Evolutionary conservation across 2,113 vertebrate species (phyloP).

Genomic region (Corapipo altera): DNA sequence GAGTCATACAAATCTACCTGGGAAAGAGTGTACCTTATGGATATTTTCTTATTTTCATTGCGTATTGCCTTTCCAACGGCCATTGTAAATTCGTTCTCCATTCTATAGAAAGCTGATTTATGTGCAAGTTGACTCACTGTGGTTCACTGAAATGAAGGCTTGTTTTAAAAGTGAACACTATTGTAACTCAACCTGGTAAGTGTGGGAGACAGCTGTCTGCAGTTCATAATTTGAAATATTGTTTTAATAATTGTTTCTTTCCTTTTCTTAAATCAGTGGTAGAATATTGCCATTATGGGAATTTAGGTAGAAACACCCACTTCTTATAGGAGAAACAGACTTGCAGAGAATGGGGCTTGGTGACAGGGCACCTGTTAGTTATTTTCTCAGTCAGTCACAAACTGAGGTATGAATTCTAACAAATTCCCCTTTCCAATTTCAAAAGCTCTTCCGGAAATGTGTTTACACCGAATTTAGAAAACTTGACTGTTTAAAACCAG

Average conservation of each 20-base stretch:
- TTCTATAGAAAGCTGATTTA: slow-evolving; percentile 25
- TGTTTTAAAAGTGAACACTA: slow-evolving; percentile 18
- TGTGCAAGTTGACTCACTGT: neutral
- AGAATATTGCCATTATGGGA: slow-evolving; percentile 3
- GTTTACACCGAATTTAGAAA: slow-evolving; percentile 49
- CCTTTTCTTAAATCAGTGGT: slow-evolving; percentile 37
- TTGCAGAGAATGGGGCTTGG: neutral
- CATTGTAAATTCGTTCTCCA: neutral
- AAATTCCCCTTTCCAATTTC: neutral
- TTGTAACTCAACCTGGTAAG: slow-evolving; percentile 10
- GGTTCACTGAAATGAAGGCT: neutral
- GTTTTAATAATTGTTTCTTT: slow-evolving; percentile 38
- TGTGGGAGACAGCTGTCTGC: slow-evolving; percentile 44
- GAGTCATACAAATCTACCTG: neutral
- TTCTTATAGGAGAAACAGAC: slow-evolving; percentile 15
- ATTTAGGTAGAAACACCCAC: slow-evolving; percentile 27
- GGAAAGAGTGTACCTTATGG: neutral
- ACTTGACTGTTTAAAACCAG: neutral
- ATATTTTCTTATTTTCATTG: neutral
- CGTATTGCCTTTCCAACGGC: neutral
- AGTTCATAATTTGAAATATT: slow-evolving; percentile 46
- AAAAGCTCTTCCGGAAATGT: slow-evolving; percentile 42
- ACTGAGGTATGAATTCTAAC: slow-evolving; percentile 1
- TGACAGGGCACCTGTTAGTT: slow-evolving; percentile 25
- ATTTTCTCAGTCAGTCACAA: slow-evolving; percentile 40